Percentiles rank a stretch among this genome's conserved stretches.
Evolutionary conservation across 1,140 invertebrate genomes (phyloP).

Genomic region (Cotesia chilonis): DNA sequence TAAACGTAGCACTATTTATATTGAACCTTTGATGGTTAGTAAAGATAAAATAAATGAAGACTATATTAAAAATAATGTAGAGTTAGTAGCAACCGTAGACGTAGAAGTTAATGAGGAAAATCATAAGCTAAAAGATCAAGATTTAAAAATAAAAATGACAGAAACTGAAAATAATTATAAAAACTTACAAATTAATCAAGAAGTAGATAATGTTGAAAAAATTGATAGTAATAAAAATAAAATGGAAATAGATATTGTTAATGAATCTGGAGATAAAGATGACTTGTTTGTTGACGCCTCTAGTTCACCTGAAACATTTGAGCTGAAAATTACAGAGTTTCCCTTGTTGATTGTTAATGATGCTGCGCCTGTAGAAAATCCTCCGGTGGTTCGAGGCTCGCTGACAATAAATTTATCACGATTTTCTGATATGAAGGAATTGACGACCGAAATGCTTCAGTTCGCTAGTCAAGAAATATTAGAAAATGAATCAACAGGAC

Average conservation of each 20-base stretch:
- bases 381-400: slow-evolving; percentile 16
- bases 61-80: not conserved
- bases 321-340: slow-evolving; percentile 54
- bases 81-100: not conserved
- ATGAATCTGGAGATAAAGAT: slow-evolving; percentile 21
- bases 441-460: not conserved
- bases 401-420: slow-evolving; percentile 26
- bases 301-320: slow-evolving; percentile 46
- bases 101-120: not conserved
- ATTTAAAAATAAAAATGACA: not conserved
- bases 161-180: slow-evolving; percentile 12
- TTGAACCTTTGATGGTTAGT: slow-evolving; percentile 26
- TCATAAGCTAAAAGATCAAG: not conserved
- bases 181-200: not conserved
- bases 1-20: slow-evolving; percentile 38
- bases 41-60: slow-evolving; percentile 18
- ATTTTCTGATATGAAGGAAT: slow-evolving; percentile 1
- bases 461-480: slow-evolving; percentile 17
- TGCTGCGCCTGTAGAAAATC: slow-evolving; percentile 29
- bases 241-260: slow-evolving; percentile 2
- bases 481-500: not conserved
- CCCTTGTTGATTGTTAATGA: slow-evolving; percentile 46
- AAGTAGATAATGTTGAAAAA: slow-evolving; percentile 2
- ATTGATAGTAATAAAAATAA: not conserved
- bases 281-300: slow-evolving; percentile 33